A percentile compares a stretch with the other conserved stretches of the same genome.
Conservation (phyloP, 2,113 vertebrate species). For the Prochilodus magdalenae region DNA sequence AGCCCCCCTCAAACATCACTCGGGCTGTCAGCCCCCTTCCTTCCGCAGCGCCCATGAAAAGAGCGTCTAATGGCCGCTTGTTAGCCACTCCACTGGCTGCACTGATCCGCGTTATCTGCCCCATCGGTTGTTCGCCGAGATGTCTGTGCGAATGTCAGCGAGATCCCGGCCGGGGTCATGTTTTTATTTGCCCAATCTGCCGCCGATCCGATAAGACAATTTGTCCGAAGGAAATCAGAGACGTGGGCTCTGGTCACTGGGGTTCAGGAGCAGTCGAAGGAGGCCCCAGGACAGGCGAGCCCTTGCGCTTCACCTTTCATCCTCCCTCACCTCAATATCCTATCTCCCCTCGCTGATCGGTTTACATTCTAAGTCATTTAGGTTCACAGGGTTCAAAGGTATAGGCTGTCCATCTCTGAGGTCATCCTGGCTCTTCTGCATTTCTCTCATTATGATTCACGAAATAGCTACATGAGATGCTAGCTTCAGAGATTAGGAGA, state of each 20-base stretch:
- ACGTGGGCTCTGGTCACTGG: slow-evolving; percentile 68
- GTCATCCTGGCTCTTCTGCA: slow-evolving; percentile 13
- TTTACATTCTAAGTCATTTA: slow-evolving; percentile 46
- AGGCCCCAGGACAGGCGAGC: slow-evolving; percentile 34
- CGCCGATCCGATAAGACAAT: slow-evolving; percentile 79
- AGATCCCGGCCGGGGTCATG: slow-evolving; percentile 77
- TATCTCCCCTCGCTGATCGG: slow-evolving; percentile 22
- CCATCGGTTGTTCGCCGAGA: slow-evolving; percentile 73
- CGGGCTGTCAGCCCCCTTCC: slow-evolving; percentile 63
- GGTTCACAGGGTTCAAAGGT: slow-evolving; percentile 42
- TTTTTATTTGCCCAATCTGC: slow-evolving; percentile 83
- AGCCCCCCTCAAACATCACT: slow-evolving; percentile 63
- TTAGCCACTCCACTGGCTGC: slow-evolving; percentile 86
- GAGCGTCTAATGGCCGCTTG: slow-evolving; percentile 91
- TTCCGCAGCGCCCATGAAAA: slow-evolving; percentile 83
- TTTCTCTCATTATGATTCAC: slow-evolving; percentile 2
- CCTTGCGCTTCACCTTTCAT: slow-evolving; percentile 41
- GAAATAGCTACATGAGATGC: neutral
- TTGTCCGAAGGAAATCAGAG: slow-evolving; percentile 84
- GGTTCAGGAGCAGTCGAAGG: slow-evolving; percentile 54
- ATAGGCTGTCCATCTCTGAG: slow-evolving; percentile 1
- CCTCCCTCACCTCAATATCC: slow-evolving; percentile 2
- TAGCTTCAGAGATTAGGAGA: neutral
- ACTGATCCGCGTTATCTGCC: slow-evolving; percentile 76
- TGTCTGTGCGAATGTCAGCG: slow-evolving; percentile 79